Evolutionary conservation across 2,888 invertebrate species (phyloP).

Genomic region (Pandemis cinnamomeana): DNA sequence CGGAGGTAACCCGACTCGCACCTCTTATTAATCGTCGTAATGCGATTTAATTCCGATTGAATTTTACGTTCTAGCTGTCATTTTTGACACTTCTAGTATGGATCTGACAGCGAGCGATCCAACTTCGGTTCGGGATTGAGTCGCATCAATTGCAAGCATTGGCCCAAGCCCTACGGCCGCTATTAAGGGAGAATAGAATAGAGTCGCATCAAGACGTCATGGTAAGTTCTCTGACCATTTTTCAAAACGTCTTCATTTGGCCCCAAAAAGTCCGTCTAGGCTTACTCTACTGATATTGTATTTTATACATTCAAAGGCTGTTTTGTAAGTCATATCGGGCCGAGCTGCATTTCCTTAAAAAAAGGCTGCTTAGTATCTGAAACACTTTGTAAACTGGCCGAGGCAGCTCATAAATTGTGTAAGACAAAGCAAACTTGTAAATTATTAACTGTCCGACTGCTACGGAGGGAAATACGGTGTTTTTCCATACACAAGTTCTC

Average conservation of each 20-base stretch:
- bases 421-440: conserved; percentile 13
- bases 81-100: too few species aligned
- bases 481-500: too few species aligned
- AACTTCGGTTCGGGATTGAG: too few species aligned
- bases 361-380: conserved; percentile 1
- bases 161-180: too few species aligned
- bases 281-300: conserved; percentile 8
- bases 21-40: too few species aligned
- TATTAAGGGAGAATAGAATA: too few species aligned
- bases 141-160: too few species aligned
- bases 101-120: too few species aligned
- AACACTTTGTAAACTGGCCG: conserved; percentile 17
- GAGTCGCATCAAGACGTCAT: too few species aligned
- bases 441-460: neutral
- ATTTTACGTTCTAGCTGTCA: too few species aligned
- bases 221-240: neutral
- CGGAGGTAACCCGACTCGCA: too few species aligned
- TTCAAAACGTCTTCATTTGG: neutral
- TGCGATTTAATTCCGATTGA: too few species aligned
- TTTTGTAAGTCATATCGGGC: conserved; percentile 34
- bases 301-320: neutral
- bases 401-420: conserved; percentile 24
- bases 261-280: neutral
- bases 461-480: neutral
- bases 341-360: conserved; percentile 29